Conservation (phyloP, 2,113 vertebrate species). For the Carlito syrichta region DNA sequence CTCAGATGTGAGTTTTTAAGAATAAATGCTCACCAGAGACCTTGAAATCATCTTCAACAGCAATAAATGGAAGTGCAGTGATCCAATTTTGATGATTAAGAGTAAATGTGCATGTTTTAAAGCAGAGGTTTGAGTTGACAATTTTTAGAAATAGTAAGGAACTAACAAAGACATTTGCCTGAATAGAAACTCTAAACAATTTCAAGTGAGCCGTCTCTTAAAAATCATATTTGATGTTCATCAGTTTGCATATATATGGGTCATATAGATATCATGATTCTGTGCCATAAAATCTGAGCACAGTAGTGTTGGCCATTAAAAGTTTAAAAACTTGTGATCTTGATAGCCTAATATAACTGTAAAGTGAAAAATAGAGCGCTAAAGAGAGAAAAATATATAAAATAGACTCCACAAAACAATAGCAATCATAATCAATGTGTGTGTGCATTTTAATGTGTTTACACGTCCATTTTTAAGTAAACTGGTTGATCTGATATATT, state of each 20-base stretch:
- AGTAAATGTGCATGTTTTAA: background rate
- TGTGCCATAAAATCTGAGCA: background rate
- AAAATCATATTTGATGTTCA: background rate
- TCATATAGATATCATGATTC: background rate
- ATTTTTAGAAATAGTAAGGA: background rate
- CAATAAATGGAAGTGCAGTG: background rate
- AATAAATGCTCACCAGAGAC: background rate
- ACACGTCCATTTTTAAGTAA: background rate
- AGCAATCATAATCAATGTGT: background rate
- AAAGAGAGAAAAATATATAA: background rate
- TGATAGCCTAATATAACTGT: background rate
- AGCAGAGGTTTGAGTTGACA: background rate
- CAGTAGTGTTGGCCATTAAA: background rate
- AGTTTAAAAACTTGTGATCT: background rate
- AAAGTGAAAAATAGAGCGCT: background rate
- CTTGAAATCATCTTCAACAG: constrained; percentile 2
- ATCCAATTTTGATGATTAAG: background rate
- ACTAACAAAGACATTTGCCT: background rate
- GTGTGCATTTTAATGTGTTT: too few species aligned
- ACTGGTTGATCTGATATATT: background rate
- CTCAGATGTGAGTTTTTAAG: background rate
- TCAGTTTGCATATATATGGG: background rate
- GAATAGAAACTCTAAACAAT: background rate
- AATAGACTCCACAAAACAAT: background rate
- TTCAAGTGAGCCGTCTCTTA: background rate